Evolutionary conservation across 2,113 vertebrate species (phyloP), one percentile per base, ranked within the genome.

Genomic region (Grammomys surdaster): DNA sequence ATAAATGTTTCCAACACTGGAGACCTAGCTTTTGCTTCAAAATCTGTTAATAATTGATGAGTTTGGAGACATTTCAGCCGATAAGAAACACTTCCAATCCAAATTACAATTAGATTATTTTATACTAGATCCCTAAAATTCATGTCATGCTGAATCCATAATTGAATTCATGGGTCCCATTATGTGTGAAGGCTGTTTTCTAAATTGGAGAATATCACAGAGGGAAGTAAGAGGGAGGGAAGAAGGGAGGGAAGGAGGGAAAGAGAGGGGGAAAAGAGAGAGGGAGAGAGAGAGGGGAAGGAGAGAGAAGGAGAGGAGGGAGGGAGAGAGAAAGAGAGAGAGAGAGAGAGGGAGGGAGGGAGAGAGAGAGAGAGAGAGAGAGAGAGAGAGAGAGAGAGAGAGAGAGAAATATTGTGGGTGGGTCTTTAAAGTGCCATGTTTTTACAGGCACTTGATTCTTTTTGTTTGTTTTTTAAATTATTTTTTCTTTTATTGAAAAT

Each of bases 11-110:
- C 80, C 91, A 84, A 46, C 90, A 90, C 36, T 92, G 40, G 63
- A 91, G 43, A 82, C n/a, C 28, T 93, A 63, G 26, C 40, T 89
- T 97, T 96, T 86, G 13, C 20, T 51, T 24, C 31, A 88, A 88
- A 86, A 86, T 14, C 26, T 82, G 56, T 97, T 78, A 97, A 95
- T 96, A 93, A 95, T 96, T 96, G 69, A 95, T 96, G 89, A 94
- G 43, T 67, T 95, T 94, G 77, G 82, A 91, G 96, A 89, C 77
- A 58, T 81, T 89, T 96, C 95, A 85, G 89, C 73, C 88, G 73
- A 89, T 95, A 63, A 86, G 92, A 97, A 93, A 78, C 43, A 92
- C 40, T 43, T 63, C 9, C 24, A 88, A 90, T 11, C 58, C 24
- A 73, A 43, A 54, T 78, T 90, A n/a, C 36, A 67, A 19, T 91